Evolutionary conservation across 2,888 invertebrate species (phyloP).

Genomic region (Hypena proboscidalis): DNA sequence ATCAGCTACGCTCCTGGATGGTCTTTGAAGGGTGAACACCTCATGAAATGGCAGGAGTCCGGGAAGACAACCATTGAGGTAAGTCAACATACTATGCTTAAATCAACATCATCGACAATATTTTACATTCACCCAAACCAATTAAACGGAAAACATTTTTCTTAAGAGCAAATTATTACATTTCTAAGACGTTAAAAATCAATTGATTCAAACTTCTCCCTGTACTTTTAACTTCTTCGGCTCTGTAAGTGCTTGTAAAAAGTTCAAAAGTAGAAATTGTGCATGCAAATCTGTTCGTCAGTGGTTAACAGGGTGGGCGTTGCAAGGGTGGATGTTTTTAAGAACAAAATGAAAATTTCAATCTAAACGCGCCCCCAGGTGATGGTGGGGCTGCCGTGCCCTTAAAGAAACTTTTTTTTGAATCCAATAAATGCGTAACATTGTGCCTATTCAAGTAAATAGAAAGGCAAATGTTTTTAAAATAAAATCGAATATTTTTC

Average conservation of each 20-base stretch:
- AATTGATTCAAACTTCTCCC: constrained; percentile 20
- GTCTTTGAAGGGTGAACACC: constrained; percentile 86
- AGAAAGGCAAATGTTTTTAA: constrained; percentile 11
- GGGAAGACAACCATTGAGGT: constrained; percentile 87
- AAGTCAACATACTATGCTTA: constrained; percentile 17
- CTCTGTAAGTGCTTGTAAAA: constrained; percentile 39
- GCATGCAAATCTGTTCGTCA: constrained; percentile 68
- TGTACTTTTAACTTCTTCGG: constrained; percentile 29
- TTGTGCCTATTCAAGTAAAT: constrained; percentile 25
- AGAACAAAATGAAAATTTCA: constrained; percentile 79
- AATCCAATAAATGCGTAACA: constrained; percentile 49
- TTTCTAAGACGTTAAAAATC: constrained; percentile 20
- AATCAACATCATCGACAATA: not conserved
- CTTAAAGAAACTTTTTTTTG: constrained; percentile 49
- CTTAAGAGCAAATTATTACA: constrained; percentile 15
- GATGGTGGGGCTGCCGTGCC: constrained; percentile 51
- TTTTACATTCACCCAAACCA: not conserved
- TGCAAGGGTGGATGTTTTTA: constrained; percentile 62
- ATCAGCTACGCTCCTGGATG: constrained; percentile 87
- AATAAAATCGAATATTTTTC: not conserved
- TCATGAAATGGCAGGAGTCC: constrained; percentile 87
- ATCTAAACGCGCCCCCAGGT: constrained; percentile 79
- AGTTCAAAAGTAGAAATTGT: constrained; percentile 58
- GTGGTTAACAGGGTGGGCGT: constrained; percentile 53
- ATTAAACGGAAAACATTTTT: constrained; percentile 4